Evolutionary conservation across 2,888 invertebrate genomes (phyloP), one percentile per base, ranked within the genome.

Genomic region (Encarsia formosa): DNA sequence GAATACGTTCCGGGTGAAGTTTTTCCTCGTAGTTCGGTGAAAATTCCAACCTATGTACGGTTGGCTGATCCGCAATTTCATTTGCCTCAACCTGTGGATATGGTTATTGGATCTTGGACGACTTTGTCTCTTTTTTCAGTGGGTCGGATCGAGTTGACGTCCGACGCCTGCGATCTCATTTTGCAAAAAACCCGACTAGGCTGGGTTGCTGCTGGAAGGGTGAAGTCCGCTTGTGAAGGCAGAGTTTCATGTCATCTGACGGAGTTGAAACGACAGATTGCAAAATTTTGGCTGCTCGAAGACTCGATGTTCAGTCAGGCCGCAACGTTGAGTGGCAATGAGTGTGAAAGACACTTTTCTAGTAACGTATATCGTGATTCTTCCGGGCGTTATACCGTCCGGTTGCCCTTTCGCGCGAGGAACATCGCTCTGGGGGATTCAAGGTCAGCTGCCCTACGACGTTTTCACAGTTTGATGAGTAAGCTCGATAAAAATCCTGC

Each of bases 131-230:
- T 60, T 2, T 48, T 60, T 1, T 53, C 46, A n/a, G 41, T 59
- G 15, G 57, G 58, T 8, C 54, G 54, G 23, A 54, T 59, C 2
- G 52, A 56, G 11, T 22, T 59, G 8, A 48, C 56, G 2, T 9
- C 16, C 9, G 49, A 26, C 2, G 34, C 43, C 15, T 34, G 18
- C 8, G 50, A 59, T 19, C 22, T 59, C 4, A 55, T 41, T 26
- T 16, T 58, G 4, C 58, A 59, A 52, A 59, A 60, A 24, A 58
- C 58, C 0, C 43, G 42, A n/a, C 40, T 60, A 1, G 59, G 59
- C 13, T 60, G 58, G 60, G 46, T 57, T 2, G 46, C 56, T 16
- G 56, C 37, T 13, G 53, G 57, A 5, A 29, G 44, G 3, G 9
- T 15, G n/a, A n/a, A n/a, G n/a, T n/a, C n/a, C n/a, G n/a, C n/a